Evolutionary conservation across 2,113 vertebrate species (phyloP).

Genomic region (Corydoras sp.): DNA sequence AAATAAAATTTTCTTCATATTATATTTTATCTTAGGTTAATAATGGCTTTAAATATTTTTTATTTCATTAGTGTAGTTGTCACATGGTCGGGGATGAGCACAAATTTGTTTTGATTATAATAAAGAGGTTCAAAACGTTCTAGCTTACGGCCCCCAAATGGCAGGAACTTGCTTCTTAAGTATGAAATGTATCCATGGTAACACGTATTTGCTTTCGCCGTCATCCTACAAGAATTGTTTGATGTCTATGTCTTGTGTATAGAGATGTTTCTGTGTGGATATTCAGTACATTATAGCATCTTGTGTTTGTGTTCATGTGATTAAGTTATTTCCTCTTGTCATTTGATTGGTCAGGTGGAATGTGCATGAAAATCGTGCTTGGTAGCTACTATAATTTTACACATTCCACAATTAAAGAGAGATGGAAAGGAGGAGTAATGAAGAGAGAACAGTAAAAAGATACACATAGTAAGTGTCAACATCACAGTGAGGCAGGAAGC

Average conservation of each 20-base stretch:
- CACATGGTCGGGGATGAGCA: too few relatives aligned
- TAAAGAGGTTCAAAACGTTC: too few relatives aligned
- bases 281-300: not conserved
- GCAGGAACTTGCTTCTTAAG: not conserved
- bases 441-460: not conserved
- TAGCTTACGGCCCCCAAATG: too few relatives aligned
- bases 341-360: too few relatives aligned
- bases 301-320: not conserved
- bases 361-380: too few relatives aligned
- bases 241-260: constrained; percentile 3
- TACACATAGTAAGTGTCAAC: not conserved
- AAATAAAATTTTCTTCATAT: too few relatives aligned
- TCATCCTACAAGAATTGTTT: constrained; percentile 18
- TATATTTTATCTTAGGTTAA: too few relatives aligned
- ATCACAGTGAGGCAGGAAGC: not conserved
- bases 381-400: too few relatives aligned
- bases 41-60: too few relatives aligned
- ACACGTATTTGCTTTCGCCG: constrained; percentile 21
- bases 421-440: not conserved
- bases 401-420: too few relatives aligned
- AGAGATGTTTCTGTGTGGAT: not conserved
- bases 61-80: too few relatives aligned
- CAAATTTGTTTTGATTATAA: too few relatives aligned
- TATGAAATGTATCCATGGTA: constrained; percentile 32
- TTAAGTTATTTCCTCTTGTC: not conserved